Percentiles rank a stretch among this genome's conserved stretches.
phyloP scores from a whole-genome alignment of 2,888 invertebrate species.

The Eupeodes latifasciatus region DNA sequence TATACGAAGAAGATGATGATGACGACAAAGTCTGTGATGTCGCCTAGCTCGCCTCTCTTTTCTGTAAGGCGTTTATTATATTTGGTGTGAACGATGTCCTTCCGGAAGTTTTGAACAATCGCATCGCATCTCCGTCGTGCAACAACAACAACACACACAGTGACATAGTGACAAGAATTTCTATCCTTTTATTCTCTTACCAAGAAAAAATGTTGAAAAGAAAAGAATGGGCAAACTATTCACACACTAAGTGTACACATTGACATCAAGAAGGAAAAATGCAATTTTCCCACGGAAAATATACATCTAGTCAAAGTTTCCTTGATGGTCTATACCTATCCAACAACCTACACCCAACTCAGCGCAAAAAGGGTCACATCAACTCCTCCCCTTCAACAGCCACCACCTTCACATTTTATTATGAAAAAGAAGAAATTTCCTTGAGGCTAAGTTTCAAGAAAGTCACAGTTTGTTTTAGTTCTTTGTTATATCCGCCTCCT shows the following conservation, averaged over 20 bases:
- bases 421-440: slow-evolving; percentile 50
- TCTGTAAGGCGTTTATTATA: slow-evolving; percentile 63
- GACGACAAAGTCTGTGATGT: slow-evolving; percentile 31
- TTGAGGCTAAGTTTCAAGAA: slow-evolving; percentile 51
- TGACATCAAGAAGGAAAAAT: slow-evolving; percentile 61
- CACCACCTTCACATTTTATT: background rate
- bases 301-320: slow-evolving; percentile 36
- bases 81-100: slow-evolving; percentile 72
- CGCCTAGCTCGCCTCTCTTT: slow-evolving; percentile 23
- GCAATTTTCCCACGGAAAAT: slow-evolving; percentile 55
- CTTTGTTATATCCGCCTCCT: slow-evolving; percentile 43
- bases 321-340: background rate
- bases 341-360: background rate
- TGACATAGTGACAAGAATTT: background rate
- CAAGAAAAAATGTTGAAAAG: background rate
- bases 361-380: slow-evolving; percentile 19
- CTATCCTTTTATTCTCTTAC: background rate
- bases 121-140: background rate
- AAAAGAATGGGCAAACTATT: slow-evolving; percentile 28
- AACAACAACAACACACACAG: background rate
- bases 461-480: slow-evolving; percentile 26
- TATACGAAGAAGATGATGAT: background rate
- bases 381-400: background rate
- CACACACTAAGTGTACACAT: slow-evolving; percentile 15
- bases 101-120: slow-evolving; percentile 54